Base-by-base conservation (phyloP, 2,113 vertebrate genomes). In the Mastomys coucha region DNA sequence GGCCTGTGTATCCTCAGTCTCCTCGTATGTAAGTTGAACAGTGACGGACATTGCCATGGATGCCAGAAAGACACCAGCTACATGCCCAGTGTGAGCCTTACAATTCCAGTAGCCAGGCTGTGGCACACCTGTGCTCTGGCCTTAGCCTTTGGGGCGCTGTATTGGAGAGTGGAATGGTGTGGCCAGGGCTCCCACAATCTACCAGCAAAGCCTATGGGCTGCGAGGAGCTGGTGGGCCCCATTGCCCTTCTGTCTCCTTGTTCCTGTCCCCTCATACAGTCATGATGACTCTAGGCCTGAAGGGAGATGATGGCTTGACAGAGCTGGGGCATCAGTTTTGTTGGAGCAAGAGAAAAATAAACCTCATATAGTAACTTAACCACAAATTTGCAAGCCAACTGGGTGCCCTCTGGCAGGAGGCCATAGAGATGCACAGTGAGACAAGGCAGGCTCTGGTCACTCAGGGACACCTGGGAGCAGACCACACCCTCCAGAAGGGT, bases 121-220 rank as follows among this genome's bases (percentile, higher is more conserved):
- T 16, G n/a, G 24, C 13, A 0, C 0, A 4, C 2, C 56, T 8
- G 13, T 0, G 10, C 72, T 19, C 20, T 19, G 31, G 67, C 28
- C 17, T 20, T 75, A n/a, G 24, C 31, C 53, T 9, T 0, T 0
- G 31, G 42, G 69, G n/a, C 69, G 24, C 42, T 3, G 33, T 1
- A 9, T 5, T 22, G 76, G 33, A 31, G 19, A 42, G 11, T 1
- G 1, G 10, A 0, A 0, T 1, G 0, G 16, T n/a, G 39, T 3
- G 53, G 2, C 24, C 69, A 53, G 33, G 14, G 26, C 2, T 80
- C 20, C n/a, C 11, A 42, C 4, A 24, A 20, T 39, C n/a, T n/a
- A 12, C 39, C n/a, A 51, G 19, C 51, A 5, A 20, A 58, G 53
- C 33, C 53, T 58, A 12, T 36, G 80, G 78, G 36, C 10, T 60